Evolutionary conservation across 1,140 invertebrate species (phyloP).

Genomic region (Drosophila bifasciata): DNA sequence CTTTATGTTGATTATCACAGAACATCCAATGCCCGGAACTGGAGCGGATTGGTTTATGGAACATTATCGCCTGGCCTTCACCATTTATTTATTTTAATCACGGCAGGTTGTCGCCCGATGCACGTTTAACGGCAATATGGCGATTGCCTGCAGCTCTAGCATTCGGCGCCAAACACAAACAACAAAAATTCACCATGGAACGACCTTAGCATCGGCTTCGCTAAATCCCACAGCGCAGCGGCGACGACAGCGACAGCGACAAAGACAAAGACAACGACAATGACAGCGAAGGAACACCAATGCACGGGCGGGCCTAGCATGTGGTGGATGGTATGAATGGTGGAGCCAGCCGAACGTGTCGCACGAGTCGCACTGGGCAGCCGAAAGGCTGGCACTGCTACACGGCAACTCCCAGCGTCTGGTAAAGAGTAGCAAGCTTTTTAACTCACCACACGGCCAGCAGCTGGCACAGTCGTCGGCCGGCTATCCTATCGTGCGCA

Average conservation of each 20-base stretch:
- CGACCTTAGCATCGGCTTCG: constrained; percentile 35
- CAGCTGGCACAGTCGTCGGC: constrained; percentile 64
- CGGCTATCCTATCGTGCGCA: constrained; percentile 64
- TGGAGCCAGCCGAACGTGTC: constrained; percentile 8
- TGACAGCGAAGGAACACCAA: constrained; percentile 16
- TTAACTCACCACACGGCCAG: constrained; percentile 62
- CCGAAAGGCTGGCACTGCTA: constrained; percentile 28
- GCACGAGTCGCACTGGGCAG: constrained; percentile 15
- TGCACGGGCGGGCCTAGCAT: constrained; percentile 41
- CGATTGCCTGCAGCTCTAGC: constrained; percentile 1
- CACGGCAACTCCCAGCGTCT: not conserved
- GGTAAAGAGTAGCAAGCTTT: constrained; percentile 1
- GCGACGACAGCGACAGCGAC: constrained; percentile 5
- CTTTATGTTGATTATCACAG: too few relatives aligned
- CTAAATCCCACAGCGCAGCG: constrained; percentile 40
- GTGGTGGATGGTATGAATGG: constrained; percentile 3
- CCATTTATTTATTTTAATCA: not conserved
- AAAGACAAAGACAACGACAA: constrained; percentile 4
- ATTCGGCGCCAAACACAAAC: not conserved
- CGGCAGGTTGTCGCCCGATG: constrained; percentile 16
- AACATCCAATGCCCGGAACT: too few relatives aligned
- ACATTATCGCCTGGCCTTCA: not conserved
- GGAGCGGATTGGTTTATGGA: not conserved
- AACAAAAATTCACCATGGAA: constrained; percentile 8
- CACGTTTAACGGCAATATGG: not conserved